Evolutionary conservation across 2,888 invertebrate genomes (phyloP), one percentile per base, ranked within the genome.

Genomic region (Leptinotarsa peninsularis): DNA sequence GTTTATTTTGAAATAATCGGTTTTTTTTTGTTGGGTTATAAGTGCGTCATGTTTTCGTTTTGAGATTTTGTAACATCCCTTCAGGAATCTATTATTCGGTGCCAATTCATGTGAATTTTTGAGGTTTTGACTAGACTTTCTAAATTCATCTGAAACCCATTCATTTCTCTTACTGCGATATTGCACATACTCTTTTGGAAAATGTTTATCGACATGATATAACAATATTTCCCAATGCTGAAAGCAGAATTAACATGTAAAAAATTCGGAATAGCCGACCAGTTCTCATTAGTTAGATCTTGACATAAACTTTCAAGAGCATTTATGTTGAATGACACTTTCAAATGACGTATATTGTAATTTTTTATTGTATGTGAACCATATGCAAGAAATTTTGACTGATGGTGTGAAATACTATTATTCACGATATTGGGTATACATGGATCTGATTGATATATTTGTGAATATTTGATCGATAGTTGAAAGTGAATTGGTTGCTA

Each of bases 381-480:
- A 27, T 27, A 27, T 27, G 3, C 23, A 4, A 4, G 4, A 27
- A 27, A 27, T 27, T 4, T 27, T 4, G 33, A 33, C 5, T 33
- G 33, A 33, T 33, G 33, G 5, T 27, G 5, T 27, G 27, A 27
- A 33, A 33, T 33, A 33, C 1, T 5, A 5, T 33, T 33, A 33
- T 33, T 7, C 33, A 4, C 33, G 1, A 33, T 33, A 33, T 1
- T 5, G 5, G 33, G 56, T 56, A 18, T n/a, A 56, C 56, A 56
- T 56, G n/a, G 56, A n/a, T 21, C 56, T 56, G 56, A 21, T 56
- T 56, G 56, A 21, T 56, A 56, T 56, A 56, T 56, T 56, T 18
- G 56, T n/a, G 56, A 56, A 56, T 56, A 56, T 56, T 56, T 56
- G 56, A 56, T 56, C 56, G 56, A 56, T 56, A 18, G 56, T 56